phyloP scores from a whole-genome alignment of 2,113 vertebrate species.

The Leptobrachium leishanense region DNA sequence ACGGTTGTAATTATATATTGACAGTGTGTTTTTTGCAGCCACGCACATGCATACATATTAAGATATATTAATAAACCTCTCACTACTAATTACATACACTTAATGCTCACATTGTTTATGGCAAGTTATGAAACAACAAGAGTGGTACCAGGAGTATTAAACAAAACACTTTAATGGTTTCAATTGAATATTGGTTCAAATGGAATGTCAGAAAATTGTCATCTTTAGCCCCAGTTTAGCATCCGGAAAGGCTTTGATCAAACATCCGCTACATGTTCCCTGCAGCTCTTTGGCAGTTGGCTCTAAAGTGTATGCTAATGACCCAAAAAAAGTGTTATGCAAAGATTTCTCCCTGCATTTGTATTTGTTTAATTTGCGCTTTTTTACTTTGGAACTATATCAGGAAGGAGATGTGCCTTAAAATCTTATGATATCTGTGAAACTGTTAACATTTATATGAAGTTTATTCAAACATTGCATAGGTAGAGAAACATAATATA shows the following conservation, averaged over 20 bases:
- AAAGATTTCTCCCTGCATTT: not conserved
- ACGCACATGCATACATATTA: not conserved
- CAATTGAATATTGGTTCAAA: not conserved
- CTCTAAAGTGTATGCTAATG: not conserved
- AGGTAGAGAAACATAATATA: too few species aligned
- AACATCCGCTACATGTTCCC: not conserved
- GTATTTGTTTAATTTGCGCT: not conserved
- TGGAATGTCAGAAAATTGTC: not conserved
- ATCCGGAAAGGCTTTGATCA: not conserved
- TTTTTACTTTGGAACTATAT: not conserved
- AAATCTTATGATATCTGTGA: not conserved
- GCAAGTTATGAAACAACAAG: not conserved
- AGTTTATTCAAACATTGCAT: too few species aligned
- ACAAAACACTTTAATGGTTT: not conserved
- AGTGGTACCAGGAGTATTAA: not conserved
- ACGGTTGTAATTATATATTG: too few species aligned
- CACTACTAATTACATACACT: not conserved
- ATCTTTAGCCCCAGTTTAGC: slow-evolving; percentile 1
- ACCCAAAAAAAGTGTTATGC: not conserved
- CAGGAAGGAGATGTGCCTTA: not conserved
- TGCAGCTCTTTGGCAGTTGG: not conserved
- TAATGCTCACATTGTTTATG: not conserved
- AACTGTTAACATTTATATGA: too few species aligned
- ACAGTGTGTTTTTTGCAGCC: too few species aligned
- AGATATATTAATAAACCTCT: not conserved